Evolutionary conservation across 2,888 invertebrate species (phyloP), one percentile per base, ranked within the genome.

Genomic region (Didymodactylos carnosus): DNA sequence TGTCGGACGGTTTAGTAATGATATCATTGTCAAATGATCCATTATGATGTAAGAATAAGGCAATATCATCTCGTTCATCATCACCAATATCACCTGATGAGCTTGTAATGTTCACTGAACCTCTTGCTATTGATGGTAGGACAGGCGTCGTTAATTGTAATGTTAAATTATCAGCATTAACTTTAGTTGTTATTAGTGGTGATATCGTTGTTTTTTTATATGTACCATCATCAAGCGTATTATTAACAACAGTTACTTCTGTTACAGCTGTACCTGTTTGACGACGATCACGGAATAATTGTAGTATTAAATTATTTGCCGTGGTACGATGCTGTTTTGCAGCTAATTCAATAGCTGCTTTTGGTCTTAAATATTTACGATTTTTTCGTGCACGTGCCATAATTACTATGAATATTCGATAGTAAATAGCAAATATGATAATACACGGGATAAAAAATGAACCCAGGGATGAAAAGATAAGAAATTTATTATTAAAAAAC

Each of bases 401-500:
- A 39, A 86, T 79, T 79, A 94, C 94, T 88, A 91, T 90, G 87
- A 98, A 97, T 85, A 98, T 97, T 85, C 88, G 91, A 86, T 91
- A 94, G 85, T 97, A 97, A 75, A 97, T 89, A 84, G 91, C 91
- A 84, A 97, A 91, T 94, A 98, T 97, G 82, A 95, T 91, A 82
- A 94, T 89, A 46, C 70, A 75, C 13, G 98, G 98, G 80, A 98
- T 94, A 85, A 94, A 98, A 88, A 98, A 98, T 80, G 97, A 97
- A 78, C 92, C 92, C 79, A 98, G 87, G 73, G 97, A 97, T 19
- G 95, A 97, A 86, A 92, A 94, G 81, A 98, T 91, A 82, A 97
- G 91, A 85, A 97, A 98, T 86, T 94, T 92, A 78, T 93, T 90
- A 85, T 94, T 97, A 86, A 94, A 94, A 87, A 98, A 95, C 79